These are phyloP conservation scores for Sorex fumeus DNA, from an alignment of 2,113 vertebrate genomes.

Conservation along the genomic window DNA sequence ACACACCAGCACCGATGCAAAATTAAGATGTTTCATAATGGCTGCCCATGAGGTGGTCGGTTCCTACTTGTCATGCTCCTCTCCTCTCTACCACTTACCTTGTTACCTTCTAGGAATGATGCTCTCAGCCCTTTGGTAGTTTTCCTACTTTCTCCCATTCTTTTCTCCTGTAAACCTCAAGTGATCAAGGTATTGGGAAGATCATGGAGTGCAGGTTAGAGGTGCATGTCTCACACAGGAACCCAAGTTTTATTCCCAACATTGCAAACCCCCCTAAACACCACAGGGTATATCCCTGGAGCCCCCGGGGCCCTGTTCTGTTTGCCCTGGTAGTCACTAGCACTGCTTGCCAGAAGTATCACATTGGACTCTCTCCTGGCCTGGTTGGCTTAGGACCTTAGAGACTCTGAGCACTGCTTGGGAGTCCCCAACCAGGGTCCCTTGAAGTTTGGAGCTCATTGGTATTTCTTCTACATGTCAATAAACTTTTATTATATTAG, in stretches of 20 bases:
- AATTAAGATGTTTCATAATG: not conserved
- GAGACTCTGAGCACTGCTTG: no score
- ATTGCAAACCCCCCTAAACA: no score
- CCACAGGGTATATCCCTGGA: no score
- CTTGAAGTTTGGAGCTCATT: not conserved
- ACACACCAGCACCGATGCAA: not conserved
- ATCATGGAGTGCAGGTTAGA: no score
- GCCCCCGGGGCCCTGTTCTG: no score
- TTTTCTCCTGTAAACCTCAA: not conserved
- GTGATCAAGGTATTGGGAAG: not conserved
- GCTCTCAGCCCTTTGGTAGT: not conserved
- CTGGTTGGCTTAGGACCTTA: no score
- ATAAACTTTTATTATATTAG: not conserved
- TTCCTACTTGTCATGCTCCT: not conserved
- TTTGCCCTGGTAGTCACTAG: no score
- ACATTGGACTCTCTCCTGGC: no score
- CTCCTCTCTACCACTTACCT: not conserved
- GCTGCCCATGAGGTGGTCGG: not conserved
- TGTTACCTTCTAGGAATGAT: not conserved
- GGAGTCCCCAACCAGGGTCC: no score
- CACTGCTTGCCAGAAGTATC: no score
- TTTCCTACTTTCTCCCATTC: not conserved
- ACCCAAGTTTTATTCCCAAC: no score
- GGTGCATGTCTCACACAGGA: no score
- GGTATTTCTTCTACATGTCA: constrained; percentile 32